Evolutionary conservation across 2,888 invertebrate species (phyloP), one percentile per base, ranked within the genome.

Genomic region (Amiota mariae): DNA sequence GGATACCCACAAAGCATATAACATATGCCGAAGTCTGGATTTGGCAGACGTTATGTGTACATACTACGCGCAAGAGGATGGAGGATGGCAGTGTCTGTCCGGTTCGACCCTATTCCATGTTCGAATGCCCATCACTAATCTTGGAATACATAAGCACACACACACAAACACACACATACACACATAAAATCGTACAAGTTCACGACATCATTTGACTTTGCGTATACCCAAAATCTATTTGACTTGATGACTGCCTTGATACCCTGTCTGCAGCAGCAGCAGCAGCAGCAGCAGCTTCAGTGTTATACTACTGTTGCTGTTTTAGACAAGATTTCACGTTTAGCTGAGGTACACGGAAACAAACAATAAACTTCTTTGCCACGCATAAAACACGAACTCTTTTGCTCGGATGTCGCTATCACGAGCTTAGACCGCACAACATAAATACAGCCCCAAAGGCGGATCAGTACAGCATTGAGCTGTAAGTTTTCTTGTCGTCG

Each of bases 331-430:
- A 49, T 66, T 66, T 66, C 47, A 66, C 18, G 20, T 47, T 66
- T 66, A 18, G 8, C 13, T 63, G 36, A 46, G 46, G 8, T 12
- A 15, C 63, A 63, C 63, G 36, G 13, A n/a, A 36, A 63, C 36
- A 63, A 46, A 63, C 63, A 63, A 49, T 49, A 48, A 66, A 48
- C 18, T 49, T 18, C 49, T 66, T 66, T 49, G 66, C 66, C 18
- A 66, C 66, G 66, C 66, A 66, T 66, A 66, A 66, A 36, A 66
- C 18, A 66, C 66, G 18, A 48, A 66, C 12, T n/a, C 8, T 9
- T 13, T 54, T 54, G 13, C 54, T 54, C n/a, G 54, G n/a, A 12
- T 54, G n/a, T 54, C 8, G 54, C 54, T 54, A 54, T 15, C 13
- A 54, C 6, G 8, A 36, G 36, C 36, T 36, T 36, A 36, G 8